Evolutionary conservation across 2,888 invertebrate species (phyloP), one percentile per base, ranked within the genome.

Genomic region (Torymus texanus): DNA sequence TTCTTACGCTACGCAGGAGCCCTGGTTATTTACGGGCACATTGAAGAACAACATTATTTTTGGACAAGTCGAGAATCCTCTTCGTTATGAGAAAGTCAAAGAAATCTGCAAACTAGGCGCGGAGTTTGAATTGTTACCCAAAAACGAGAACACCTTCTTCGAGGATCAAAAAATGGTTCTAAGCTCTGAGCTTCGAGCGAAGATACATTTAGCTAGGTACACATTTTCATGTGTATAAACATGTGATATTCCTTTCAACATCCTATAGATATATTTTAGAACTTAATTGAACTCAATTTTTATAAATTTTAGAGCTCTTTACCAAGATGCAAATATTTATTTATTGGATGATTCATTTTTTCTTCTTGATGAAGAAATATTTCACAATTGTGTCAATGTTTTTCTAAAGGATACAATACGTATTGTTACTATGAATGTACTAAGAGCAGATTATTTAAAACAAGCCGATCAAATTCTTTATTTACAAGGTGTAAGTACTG

Each of bases 21-120:
- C 97, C 13, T 97, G 97, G 97, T 93, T 95, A 0, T 95, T 95
- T 87, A 94, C 94, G 0, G 93, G 93, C 24, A 94, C 95, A 1
- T 92, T 97, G 1, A 91, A 95, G 72, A 96, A 97, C 86, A 97
- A 97, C 90, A 96, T 97, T 85, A 89, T 95, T 18, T 97, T 97
- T 88, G 97, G 97, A 0, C 90, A 93, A 83, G 90, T 92, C 0
- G 94, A 91, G 86, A 92, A 94, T 81, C 91, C 92, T 71, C 91
- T 91, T 75, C 92, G 93, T 85, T 94, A 94, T 75, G 85, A 87
- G n/a, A 84, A 84, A 4, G 88, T 91, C 2, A 83, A 92, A 2
- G 90, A 88, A 73, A 90, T 87, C 2, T 91, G 91, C 80, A 89
- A 90, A 0, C 84, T 91, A 8, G 77, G 85, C 3, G 84, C 85